Conservation (phyloP, 2,888 invertebrate species). For the Tetranychus truncatus region DNA sequence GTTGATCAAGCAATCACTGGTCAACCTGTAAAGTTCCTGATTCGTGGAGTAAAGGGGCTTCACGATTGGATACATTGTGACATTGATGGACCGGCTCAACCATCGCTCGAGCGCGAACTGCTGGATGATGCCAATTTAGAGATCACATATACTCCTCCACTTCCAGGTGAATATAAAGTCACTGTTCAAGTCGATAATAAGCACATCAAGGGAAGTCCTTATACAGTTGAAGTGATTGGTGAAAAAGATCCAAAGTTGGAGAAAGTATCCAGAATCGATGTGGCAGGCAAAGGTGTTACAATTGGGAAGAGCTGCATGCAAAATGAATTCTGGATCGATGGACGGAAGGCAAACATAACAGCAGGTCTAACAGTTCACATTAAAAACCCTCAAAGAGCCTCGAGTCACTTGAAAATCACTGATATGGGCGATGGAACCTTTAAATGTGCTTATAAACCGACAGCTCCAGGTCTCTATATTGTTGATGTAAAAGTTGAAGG, state of each 20-base stretch:
- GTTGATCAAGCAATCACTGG: conserved; percentile 14
- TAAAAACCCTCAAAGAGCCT: conserved; percentile 10
- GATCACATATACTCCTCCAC: conserved; percentile 1
- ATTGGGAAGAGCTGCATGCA: conserved; percentile 7
- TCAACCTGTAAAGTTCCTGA: neutral
- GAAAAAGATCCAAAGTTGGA: conserved; percentile 11
- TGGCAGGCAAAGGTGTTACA: conserved; percentile 10
- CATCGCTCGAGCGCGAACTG: neutral
- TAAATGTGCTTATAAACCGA: conserved; percentile 12
- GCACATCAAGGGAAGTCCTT: conserved; percentile 14
- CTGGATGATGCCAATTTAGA: neutral
- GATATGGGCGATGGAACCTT: conserved; percentile 17
- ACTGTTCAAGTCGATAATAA: neutral
- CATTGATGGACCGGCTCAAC: conserved; percentile 13
- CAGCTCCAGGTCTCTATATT: conserved; percentile 2
- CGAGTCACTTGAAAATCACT: conserved; percentile 9
- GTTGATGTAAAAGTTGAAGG: conserved; percentile 15
- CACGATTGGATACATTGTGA: neutral
- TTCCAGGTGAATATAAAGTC: conserved; percentile 14
- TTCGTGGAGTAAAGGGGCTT: neutral
- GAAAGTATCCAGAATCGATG: neutral
- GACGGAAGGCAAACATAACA: conserved; percentile 3
- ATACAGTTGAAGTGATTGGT: conserved; percentile 9
- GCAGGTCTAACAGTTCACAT: conserved; percentile 13
- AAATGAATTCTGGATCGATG: conserved; percentile 17